Evolutionary conservation across 2,888 invertebrate species (phyloP).

Genomic region (Pegoplata infirma): DNA sequence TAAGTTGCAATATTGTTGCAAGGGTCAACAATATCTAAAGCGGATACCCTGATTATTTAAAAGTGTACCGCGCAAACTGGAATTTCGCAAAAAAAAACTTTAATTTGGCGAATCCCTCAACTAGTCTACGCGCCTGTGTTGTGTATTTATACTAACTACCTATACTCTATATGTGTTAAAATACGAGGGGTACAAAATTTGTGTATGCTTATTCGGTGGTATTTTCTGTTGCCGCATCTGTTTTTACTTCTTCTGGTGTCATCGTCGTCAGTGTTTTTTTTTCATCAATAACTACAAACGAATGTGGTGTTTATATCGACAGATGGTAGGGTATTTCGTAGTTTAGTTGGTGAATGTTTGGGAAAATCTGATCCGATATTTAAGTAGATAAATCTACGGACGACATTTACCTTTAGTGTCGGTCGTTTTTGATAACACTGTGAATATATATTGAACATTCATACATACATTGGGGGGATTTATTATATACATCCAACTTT

Average conservation of each 20-base stretch:
- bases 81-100: too few species aligned
- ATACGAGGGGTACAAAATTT: constrained; percentile 44
- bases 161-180: constrained; percentile 8
- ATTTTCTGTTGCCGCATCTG: constrained; percentile 20
- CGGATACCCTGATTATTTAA: too few species aligned
- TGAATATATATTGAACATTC: constrained; percentile 25
- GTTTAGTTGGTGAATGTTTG: neutral
- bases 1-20: too few species aligned
- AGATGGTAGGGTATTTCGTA: constrained; percentile 2
- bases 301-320: neutral
- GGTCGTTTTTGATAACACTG: constrained; percentile 36
- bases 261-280: too few species aligned
- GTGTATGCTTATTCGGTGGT: constrained; percentile 41
- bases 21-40: too few species aligned
- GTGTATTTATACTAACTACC: constrained; percentile 39
- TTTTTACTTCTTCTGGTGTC: constrained; percentile 3
- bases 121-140: constrained; percentile 33
- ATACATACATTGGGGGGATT: neutral
- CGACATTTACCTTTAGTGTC: constrained; percentile 20
- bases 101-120: neutral
- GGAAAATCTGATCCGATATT: constrained; percentile 17
- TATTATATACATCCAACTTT: constrained; percentile 42
- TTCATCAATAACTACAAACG: neutral
- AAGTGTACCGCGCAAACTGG: too few species aligned
- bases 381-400: constrained; percentile 14